Evolutionary conservation across 1,140 invertebrate genomes (phyloP), one percentile per base, ranked within the genome.

Genomic region (Drosophila carrolli): DNA sequence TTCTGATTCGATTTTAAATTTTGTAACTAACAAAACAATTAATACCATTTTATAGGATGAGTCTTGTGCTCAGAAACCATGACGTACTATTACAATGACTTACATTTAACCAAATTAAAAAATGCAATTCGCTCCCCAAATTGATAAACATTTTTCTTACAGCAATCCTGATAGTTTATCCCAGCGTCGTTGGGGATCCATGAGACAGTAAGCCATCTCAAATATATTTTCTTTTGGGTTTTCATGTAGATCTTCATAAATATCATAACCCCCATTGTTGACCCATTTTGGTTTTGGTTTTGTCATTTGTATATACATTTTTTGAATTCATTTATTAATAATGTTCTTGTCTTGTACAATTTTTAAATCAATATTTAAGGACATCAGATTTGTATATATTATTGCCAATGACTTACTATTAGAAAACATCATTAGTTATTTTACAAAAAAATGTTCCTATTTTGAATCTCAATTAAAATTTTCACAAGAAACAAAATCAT

Each of bases 111-210:
- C 1, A 32, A 7, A 19, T 19, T 19, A 19, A 19, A 19, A 32
- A 32, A 32, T 32, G 5, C 6, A 32, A 32, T 32, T 32, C n/a
- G 35, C 16, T 56, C 1, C 14, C 9, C 13, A 14, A 46, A 48
- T 50, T 79, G 55, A 61, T 78, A 32, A 40, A 83, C 41, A 48
- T 66, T 76, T 86, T 66, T 55, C 72, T 91, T 83, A n/a, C 88
- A 95, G 95, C 93, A 94, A 95, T 91, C 94, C 95, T 83, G 95
- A 96, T 86, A 95, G 94, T 75, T 93, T 95, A 74, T 94, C 95
- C 73, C 94, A 96, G 91, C 93, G 95, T 75, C 94, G 95, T 93
- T 96, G 95, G 95, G 96, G 95, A 72, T 96, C 95, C 57, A 96
- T 96, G 94, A 94, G 95, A 94, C 95, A 96, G 95, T 96, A 94